Evolutionary conservation across 2,113 vertebrate genomes (phyloP).

Genomic region (Phrynosoma blainvillii): DNA sequence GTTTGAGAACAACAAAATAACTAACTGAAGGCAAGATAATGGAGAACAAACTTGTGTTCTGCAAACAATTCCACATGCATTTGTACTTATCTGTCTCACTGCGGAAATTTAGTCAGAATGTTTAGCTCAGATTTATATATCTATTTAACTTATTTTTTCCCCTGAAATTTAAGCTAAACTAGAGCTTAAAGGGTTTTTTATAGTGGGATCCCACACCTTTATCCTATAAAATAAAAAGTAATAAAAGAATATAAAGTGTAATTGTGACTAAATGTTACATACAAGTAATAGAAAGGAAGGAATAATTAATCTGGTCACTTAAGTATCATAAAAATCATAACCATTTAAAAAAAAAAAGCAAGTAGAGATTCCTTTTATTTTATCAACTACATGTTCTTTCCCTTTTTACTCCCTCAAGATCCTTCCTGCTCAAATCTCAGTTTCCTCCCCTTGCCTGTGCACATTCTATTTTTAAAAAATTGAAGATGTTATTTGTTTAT

Average conservation of each 20-base stretch:
- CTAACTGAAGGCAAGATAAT: not conserved
- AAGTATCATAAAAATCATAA: not conserved
- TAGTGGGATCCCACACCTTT: not conserved
- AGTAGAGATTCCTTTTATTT: not conserved
- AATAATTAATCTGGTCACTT: not conserved
- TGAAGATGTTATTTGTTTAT: not conserved
- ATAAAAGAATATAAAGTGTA: not conserved
- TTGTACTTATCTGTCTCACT: not conserved
- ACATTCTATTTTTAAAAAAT: not conserved
- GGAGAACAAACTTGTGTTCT: not conserved
- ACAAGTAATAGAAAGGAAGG: not conserved
- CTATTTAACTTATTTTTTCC: not conserved
- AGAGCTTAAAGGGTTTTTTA: not conserved
- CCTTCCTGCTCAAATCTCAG: not conserved
- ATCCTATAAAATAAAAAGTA: not conserved
- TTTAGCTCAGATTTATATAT: not conserved
- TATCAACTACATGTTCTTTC: not conserved
- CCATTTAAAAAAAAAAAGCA: not conserved
- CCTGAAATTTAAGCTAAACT: not conserved
- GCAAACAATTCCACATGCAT: not conserved
- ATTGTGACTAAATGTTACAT: conserved; percentile 2
- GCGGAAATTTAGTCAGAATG: not conserved
- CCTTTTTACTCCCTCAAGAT: not conserved
- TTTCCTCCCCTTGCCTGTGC: too few species aligned
- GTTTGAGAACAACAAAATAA: not conserved